Evolutionary conservation across 2,888 invertebrate genomes (phyloP), one percentile per base, ranked within the genome.

Genomic region (Saturnia pavonia): DNA sequence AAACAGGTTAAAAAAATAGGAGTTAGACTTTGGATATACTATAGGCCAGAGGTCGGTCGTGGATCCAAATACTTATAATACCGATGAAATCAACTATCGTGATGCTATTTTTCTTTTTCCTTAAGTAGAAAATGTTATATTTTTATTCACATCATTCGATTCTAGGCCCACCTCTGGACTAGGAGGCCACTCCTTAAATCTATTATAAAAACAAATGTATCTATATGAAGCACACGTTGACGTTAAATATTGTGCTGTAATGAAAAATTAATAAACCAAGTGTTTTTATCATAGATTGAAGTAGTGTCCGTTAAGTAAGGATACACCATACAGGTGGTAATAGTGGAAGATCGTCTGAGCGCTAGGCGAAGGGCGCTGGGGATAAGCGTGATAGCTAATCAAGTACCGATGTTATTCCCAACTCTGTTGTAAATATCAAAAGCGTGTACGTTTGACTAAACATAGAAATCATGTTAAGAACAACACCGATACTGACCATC

Each of bases 1-100:
- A 92, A 93, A 93, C 87, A 92, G 93, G 91, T 88, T 93, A 93
- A 93, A 93, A 93, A 93, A 93, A 93, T 92, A 93, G 93, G 92
- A 92, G 88, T 90, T 91, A 91, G 91, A 92, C 85, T 90, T 92
- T 92, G 93, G 93, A 91, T 92, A 91, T 88, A 89, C 85, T 88
- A 89, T 83, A 86, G 85, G 78, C 75, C 79, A 78, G 73, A 78
- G 80, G 80, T 79, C 76, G 77, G 74, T 74, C 77, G 74, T 80
- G 74, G 75, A 79, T 70, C 72, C 73, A 70, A 69, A 65, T 14
- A 65, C 22, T 40, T 65, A 40, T 40, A 60, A 40, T 40, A 65
- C 40, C 1, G 40, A n/a, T 40, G 34, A 40, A 19, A 19, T 34
- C 40, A 34, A 11, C 40, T 27, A 27, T 60, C 48, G 7, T 51